Evolutionary conservation across 2,797 vertebrate genomes (phyloP).

Genomic region (Glossophaga mutica): DNA sequence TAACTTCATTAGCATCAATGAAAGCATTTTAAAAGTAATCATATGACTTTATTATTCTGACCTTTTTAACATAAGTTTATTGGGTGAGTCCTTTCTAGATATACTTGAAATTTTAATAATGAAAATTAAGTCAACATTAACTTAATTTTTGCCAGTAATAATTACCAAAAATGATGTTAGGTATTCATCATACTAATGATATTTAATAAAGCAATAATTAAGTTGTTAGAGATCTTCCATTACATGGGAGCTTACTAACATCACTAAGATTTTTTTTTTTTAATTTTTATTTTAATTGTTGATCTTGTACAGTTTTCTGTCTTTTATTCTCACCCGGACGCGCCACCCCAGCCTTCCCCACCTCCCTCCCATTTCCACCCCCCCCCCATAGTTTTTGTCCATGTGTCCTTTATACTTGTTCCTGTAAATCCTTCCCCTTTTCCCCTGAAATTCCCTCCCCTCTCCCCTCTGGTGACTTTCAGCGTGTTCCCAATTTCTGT

Average conservation of each 20-base stretch:
- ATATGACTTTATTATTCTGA: neutral
- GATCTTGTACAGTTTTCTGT: too few species aligned
- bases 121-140: neutral
- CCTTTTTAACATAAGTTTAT: neutral
- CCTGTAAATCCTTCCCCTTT: too few species aligned
- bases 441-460: too few species aligned
- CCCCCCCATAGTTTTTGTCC: too few species aligned
- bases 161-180: neutral
- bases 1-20: neutral
- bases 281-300: too few species aligned
- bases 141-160: neutral
- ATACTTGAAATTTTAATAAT: neutral
- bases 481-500: too few species aligned
- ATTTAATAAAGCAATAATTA: neutral
- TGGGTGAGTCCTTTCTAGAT: neutral
- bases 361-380: too few species aligned
- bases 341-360: too few species aligned
- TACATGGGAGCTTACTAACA: neutral
- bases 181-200: neutral
- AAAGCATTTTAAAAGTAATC: neutral
- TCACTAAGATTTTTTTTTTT: neutral
- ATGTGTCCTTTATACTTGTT: too few species aligned
- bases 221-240: neutral
- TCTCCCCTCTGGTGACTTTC: too few species aligned
- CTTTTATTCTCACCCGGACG: too few species aligned